Evolutionary conservation across 1,140 invertebrate genomes (phyloP).

Genomic region (Ceratosolen solmsi): DNA sequence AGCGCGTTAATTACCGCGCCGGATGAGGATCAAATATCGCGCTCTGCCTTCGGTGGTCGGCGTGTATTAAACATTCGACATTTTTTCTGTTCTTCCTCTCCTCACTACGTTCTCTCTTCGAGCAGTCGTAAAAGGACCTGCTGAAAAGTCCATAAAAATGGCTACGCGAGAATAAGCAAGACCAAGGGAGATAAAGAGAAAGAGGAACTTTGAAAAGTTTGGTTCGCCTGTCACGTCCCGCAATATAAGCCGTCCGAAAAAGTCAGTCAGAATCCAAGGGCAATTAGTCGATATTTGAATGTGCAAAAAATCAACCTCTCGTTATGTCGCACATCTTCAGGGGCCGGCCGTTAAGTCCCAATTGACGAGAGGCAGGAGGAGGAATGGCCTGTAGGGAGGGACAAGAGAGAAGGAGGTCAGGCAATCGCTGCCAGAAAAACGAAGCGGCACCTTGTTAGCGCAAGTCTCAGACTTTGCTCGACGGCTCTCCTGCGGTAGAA

Average conservation of each 20-base stretch:
- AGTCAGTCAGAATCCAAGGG: constrained; percentile 66
- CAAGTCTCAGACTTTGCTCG: constrained; percentile 62
- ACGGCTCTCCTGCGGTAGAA: constrained; percentile 55
- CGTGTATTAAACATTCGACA: constrained; percentile 27
- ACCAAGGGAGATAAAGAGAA: background rate
- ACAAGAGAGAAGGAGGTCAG: no score
- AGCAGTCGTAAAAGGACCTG: constrained; percentile 29
- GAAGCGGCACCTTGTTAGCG: constrained; percentile 73
- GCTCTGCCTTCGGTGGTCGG: background rate
- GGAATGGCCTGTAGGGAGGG: background rate
- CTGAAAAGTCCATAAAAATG: constrained; percentile 49
- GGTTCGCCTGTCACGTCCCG: constrained; percentile 45
- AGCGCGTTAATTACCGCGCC: constrained; percentile 41
- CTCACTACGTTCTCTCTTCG: no score
- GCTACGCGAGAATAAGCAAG: background rate
- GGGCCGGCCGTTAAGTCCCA: background rate
- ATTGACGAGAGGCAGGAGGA: background rate
- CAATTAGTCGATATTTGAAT: constrained; percentile 75
- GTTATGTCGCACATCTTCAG: constrained; percentile 63
- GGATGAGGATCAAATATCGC: constrained; percentile 35
- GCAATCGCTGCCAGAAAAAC: constrained; percentile 67
- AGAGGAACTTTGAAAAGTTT: constrained; percentile 33
- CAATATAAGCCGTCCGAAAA: background rate
- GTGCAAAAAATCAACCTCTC: constrained; percentile 70
- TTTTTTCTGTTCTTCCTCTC: background rate